Percentiles rank a stretch among this genome's conserved stretches.
These are phyloP conservation scores for Nephrotoma guestfalica DNA, from an alignment of 2,888 invertebrate genomes.

Conservation along the genomic window DNA sequence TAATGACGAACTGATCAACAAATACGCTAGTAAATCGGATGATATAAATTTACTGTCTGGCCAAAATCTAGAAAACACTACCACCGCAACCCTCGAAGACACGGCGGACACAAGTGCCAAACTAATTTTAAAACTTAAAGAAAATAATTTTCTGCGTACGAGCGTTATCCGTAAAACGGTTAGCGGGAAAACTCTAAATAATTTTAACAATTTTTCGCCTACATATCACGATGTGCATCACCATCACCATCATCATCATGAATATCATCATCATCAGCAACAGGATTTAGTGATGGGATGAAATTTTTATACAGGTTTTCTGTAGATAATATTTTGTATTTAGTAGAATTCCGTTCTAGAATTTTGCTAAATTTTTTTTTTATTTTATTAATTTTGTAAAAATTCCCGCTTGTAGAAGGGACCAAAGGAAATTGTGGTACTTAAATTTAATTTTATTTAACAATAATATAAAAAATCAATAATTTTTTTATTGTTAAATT, in stretches of 20 bases:
- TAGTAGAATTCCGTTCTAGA: neutral
- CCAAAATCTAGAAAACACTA: neutral
- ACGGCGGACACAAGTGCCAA: neutral
- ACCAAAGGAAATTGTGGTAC: neutral
- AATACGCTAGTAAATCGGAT: neutral
- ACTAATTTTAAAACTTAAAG: conserved; percentile 9
- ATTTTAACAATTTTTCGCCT: neutral
- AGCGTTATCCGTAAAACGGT: conserved; percentile 24
- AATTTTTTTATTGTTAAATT: neutral
- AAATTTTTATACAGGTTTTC: neutral
- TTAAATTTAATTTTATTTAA: neutral
- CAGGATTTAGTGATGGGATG: neutral
- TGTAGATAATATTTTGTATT: neutral
- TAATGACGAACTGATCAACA: neutral
- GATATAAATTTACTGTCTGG: neutral
- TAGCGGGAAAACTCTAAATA: neutral
- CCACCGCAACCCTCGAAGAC: neutral
- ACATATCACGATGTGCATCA: neutral
- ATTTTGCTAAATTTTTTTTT: neutral
- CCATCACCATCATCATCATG: neutral
- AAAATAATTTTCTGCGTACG: conserved; percentile 25
- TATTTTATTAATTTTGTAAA: neutral
- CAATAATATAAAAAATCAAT: neutral
- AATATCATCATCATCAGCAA: neutral
- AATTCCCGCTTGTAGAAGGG: neutral